phyloP scores from a whole-genome alignment of 2,888 invertebrate genomes.

The Drosophila nigricruria region DNA sequence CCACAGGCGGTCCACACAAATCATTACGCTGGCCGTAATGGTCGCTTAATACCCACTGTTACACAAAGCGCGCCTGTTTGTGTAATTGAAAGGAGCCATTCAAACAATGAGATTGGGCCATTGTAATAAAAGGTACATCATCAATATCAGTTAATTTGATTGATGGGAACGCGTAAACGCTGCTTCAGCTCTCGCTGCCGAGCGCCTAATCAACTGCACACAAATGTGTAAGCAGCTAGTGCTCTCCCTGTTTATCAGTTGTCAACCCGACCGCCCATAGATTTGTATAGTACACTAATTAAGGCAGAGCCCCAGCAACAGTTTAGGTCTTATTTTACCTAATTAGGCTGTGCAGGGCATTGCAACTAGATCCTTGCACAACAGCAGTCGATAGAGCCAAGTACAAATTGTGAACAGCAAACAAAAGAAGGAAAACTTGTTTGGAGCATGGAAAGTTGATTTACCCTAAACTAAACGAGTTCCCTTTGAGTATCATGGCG shows the following conservation, averaged over 20 bases:
- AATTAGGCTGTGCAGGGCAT: slow-evolving; percentile 27
- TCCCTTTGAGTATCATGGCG: not conserved
- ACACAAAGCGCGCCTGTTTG: slow-evolving; percentile 22
- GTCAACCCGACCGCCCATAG: slow-evolving; percentile 45
- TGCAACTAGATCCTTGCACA: slow-evolving; percentile 38
- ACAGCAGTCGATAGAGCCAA: slow-evolving; percentile 52
- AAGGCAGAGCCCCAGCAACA: slow-evolving; percentile 14
- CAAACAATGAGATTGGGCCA: slow-evolving; percentile 30
- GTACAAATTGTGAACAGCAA: slow-evolving; percentile 66
- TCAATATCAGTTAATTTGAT: slow-evolving; percentile 82
- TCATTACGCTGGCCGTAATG: slow-evolving; percentile 17
- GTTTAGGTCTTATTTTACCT: slow-evolving; percentile 11
- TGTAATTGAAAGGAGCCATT: slow-evolving; percentile 46
- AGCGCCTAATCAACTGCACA: slow-evolving; percentile 57
- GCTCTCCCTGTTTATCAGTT: slow-evolving; percentile 27
- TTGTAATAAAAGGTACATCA: slow-evolving; percentile 56
- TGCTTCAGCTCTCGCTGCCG: slow-evolving; percentile 31
- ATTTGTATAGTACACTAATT: slow-evolving; percentile 60
- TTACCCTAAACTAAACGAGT: not conserved
- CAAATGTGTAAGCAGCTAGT: slow-evolving; percentile 47
- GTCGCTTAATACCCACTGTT: slow-evolving; percentile 21
- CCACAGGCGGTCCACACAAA: slow-evolving; percentile 17
- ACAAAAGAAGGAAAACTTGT: slow-evolving; percentile 17
- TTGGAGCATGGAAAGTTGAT: not conserved
- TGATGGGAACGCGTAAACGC: slow-evolving; percentile 55